These are phyloP conservation scores for Muscicapa comitata DNA, from an alignment of 2,797 vertebrate genomes.

Conservation along the genomic window DNA sequence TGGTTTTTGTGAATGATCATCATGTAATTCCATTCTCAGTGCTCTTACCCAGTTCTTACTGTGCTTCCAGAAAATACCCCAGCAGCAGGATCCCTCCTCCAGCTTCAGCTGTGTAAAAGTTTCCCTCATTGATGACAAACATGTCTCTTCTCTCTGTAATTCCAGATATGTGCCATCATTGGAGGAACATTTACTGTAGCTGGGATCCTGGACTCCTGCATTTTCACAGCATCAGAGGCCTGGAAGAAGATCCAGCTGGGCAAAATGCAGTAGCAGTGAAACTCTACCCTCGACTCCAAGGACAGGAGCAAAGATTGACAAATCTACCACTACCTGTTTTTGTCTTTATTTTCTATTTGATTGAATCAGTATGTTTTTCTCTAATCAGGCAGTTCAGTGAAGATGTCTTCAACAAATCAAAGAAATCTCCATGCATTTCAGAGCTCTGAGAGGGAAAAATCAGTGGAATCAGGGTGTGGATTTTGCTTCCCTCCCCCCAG, in stretches of 20 bases:
- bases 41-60: background rate
- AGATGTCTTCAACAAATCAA: constrained; percentile 41
- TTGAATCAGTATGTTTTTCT: constrained; percentile 57
- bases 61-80: background rate
- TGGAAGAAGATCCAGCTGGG: constrained; percentile 99
- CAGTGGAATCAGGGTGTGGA: background rate
- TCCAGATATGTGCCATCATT: constrained; percentile 96
- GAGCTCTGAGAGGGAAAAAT: constrained; percentile 33
- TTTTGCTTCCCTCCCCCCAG: background rate
- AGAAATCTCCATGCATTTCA: constrained; percentile 49
- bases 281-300: background rate
- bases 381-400: constrained; percentile 51
- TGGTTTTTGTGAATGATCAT: background rate
- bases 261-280: constrained; percentile 84
- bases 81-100: background rate
- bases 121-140: background rate
- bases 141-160: background rate
- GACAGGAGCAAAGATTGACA: constrained; percentile 40
- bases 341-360: constrained; percentile 62
- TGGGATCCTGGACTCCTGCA: constrained; percentile 97
- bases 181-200: constrained; percentile 98
- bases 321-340: constrained; percentile 52
- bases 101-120: background rate
- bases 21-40: background rate
- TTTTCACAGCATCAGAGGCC: constrained; percentile 98